These are phyloP conservation scores for Calephelis perditalis DNA, from an alignment of 2,888 invertebrate species.

Conservation along the genomic window DNA sequence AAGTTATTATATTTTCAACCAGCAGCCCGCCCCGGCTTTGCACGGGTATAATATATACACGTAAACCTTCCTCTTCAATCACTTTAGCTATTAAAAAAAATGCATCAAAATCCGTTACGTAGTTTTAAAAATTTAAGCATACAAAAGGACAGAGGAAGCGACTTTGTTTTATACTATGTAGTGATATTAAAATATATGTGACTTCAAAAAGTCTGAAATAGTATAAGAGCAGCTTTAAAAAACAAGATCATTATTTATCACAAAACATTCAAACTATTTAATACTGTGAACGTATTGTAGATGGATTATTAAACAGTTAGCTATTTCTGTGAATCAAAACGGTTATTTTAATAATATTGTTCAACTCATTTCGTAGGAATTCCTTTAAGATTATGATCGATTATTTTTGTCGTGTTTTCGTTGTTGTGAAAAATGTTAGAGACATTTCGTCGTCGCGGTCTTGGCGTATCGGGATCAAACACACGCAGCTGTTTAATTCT, in stretches of 20 bases:
- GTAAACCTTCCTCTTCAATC: no score
- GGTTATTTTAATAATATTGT: conserved; percentile 39
- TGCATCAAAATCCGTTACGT: no score
- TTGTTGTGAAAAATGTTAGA: conserved; percentile 59
- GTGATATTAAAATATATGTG: no score
- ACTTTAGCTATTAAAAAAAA: no score
- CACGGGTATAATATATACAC: no score
- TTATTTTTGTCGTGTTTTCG: conserved; percentile 67
- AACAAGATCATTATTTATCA: not conserved
- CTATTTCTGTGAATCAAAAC: conserved; percentile 20
- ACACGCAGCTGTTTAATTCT: conserved; percentile 63
- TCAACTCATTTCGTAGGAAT: conserved; percentile 51
- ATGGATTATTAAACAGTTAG: conserved; percentile 10
- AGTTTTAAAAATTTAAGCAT: no score
- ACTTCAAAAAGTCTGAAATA: no score
- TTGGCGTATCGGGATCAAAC: conserved; percentile 71
- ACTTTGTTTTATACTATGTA: no score
- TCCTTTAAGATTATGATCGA: conserved; percentile 66
- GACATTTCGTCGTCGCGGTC: conserved; percentile 61
- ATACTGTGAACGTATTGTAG: conserved; percentile 11
- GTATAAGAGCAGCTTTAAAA: not conserved
- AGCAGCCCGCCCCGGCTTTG: no score
- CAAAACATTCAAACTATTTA: conserved; percentile 1
- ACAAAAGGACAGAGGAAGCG: no score
- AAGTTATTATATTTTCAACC: no score